Evolutionary conservation across 2,113 vertebrate species (phyloP).

Genomic region (Labeo catla): DNA sequence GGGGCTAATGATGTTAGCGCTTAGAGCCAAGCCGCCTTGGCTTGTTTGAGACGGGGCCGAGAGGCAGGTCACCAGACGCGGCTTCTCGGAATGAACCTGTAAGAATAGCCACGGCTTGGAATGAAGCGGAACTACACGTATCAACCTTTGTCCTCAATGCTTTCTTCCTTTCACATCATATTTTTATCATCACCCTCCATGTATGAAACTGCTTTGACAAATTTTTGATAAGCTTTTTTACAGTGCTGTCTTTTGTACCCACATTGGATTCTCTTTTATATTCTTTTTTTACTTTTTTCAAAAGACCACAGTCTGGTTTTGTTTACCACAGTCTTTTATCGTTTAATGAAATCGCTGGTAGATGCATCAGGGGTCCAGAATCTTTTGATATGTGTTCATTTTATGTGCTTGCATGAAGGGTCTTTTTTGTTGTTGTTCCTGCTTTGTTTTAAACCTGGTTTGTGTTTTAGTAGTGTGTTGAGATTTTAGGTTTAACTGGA

Average conservation of each 20-base stretch:
- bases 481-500: constrained; percentile 11
- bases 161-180: constrained; percentile 44
- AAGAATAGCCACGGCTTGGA: constrained; percentile 43
- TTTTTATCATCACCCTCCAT: constrained; percentile 35
- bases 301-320: constrained; percentile 18
- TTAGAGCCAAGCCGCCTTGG: constrained; percentile 24
- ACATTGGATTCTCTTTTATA: background rate
- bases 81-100: constrained; percentile 39
- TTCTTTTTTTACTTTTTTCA: background rate
- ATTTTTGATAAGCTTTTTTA: constrained; percentile 28
- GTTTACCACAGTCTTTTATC: background rate
- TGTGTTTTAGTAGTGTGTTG: background rate
- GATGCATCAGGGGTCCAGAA: background rate
- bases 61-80: constrained; percentile 38
- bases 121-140: constrained; percentile 28
- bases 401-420: background rate
- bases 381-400: constrained; percentile 1
- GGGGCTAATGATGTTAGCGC: constrained; percentile 54
- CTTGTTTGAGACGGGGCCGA: constrained; percentile 25
- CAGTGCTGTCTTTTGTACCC: constrained; percentile 15
- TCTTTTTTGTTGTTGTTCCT: background rate
- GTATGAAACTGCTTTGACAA: constrained; percentile 30
- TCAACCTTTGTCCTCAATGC: constrained; percentile 32
- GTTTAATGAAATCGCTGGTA: background rate
- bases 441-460: background rate